Percentiles rank a stretch among this genome's conserved stretches.
phyloP scores from a whole-genome alignment of 2,113 vertebrate genomes.

The Muscicapa adusta region DNA sequence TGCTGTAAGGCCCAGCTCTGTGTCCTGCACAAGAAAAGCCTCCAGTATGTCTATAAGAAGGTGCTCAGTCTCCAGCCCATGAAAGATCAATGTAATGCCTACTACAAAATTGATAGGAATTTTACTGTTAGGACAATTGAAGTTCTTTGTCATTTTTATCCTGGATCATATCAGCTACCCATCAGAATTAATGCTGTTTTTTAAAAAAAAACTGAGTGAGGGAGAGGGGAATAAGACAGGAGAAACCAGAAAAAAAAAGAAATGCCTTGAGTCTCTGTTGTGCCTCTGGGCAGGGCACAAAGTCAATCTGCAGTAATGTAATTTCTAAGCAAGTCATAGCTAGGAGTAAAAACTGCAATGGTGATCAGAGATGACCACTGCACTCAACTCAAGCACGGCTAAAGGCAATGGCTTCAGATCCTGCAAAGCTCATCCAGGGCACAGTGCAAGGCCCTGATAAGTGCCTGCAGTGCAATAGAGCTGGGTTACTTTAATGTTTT shows the following conservation, averaged over 20 bases:
- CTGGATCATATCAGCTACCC: neutral
- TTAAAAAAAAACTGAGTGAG: neutral
- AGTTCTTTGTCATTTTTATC: neutral
- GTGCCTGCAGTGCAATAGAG: neutral
- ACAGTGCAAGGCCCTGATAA: neutral
- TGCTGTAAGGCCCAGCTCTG: neutral
- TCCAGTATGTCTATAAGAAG: neutral
- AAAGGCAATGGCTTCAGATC: neutral
- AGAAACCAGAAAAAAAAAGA: constrained; percentile 5
- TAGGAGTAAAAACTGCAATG: neutral
- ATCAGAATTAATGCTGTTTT: neutral
- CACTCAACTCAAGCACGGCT: neutral
- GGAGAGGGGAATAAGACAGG: neutral
- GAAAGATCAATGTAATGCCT: neutral
- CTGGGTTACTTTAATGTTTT: neutral
- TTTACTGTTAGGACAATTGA: neutral
- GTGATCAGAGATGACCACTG: neutral
- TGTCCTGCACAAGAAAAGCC: neutral
- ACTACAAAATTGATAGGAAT: neutral
- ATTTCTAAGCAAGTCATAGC: constrained; percentile 20
- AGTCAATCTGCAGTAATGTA: constrained; percentile 37
- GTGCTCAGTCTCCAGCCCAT: neutral
- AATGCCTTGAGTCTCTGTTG: neutral
- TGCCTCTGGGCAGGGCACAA: neutral
- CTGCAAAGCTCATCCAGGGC: neutral